Evolutionary conservation across 2,797 vertebrate species (phyloP), one percentile per base, ranked within the genome.

Genomic region (Sparus aurata): DNA sequence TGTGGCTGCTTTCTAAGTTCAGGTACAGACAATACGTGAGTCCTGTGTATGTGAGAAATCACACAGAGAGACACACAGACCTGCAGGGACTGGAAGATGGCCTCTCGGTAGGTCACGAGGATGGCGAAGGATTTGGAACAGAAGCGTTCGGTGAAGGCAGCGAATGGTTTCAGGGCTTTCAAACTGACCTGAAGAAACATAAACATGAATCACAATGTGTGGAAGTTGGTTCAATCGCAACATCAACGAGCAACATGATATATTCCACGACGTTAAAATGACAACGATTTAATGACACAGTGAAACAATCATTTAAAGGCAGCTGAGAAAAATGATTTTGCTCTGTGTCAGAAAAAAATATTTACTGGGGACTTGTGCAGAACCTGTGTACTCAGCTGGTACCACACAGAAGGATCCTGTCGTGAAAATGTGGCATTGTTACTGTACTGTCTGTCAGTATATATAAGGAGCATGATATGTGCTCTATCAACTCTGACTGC

Each of bases 71-170:
- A 63, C 10, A 34, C 23, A 85, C 86, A 25, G 13, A 94, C 95
- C 94, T 94, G 89, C 69, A 96, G 84, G 8, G 91, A 88, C 54
- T 79, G 50, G 69, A 89, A 91, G 30, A 95, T 71, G 38, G 94
- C 94, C 1, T 93, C 89, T 68, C 89, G 77, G 89, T 96, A 96
- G 2, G 50, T 79, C 30, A 55, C 23, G 1, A 89, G 53, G 5
- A 79, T 85, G 38, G 86, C 69, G 3, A 93, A 94, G 38, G 89
- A 93, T n/a, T 84, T 89, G 20, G 77, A 9, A 8, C 86, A 92
- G 85, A 95, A 95, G 55, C 77, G 60, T 57, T 90, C 74, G 5
- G 68, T 0, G 46, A 96, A 96, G 16, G 66, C 64, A n/a, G 80
- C 16, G 20, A 90, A 94, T 0, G 94, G 91, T 23, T 58, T 63